Evolutionary conservation across 2,797 vertebrate genomes (phyloP).

Genomic region (Coracias cyanogaster): DNA sequence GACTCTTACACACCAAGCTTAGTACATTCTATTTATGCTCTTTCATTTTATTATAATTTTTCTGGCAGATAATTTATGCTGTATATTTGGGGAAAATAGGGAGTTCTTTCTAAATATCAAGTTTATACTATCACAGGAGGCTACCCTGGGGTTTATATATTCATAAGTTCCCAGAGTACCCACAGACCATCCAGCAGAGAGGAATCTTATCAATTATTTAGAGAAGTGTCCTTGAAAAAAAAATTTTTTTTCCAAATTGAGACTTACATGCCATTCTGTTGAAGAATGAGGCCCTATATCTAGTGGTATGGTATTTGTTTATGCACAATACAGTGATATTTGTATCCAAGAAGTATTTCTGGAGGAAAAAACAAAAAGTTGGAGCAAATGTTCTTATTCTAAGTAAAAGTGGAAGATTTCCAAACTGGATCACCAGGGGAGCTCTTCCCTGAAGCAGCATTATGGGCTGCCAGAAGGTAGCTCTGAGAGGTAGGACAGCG

Average conservation of each 20-base stretch:
- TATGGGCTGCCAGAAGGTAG: neutral
- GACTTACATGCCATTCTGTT: neutral
- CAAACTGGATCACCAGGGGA: slow-evolving; percentile 45
- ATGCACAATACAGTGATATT: slow-evolving; percentile 4
- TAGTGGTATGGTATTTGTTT: neutral
- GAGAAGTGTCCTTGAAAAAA: neutral
- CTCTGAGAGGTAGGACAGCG: neutral
- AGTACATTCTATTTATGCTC: neutral
- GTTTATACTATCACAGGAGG: neutral
- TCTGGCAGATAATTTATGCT: neutral
- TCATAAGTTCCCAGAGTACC: neutral
- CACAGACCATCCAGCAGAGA: neutral
- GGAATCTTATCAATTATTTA: slow-evolving; percentile 26
- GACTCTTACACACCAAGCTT: neutral
- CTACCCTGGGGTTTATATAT: neutral
- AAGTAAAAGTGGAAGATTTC: slow-evolving; percentile 40
- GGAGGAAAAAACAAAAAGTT: neutral
- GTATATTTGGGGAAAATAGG: neutral
- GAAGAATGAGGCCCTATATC: neutral
- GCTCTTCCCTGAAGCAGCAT: slow-evolving; percentile 19
- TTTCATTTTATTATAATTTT: neutral
- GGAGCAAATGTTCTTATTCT: neutral
- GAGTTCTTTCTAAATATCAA: neutral
- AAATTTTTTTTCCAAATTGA: neutral
- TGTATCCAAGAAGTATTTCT: slow-evolving; percentile 13